These are phyloP conservation scores for Drosophila pseudoobscura DNA, from an alignment of 1,140 invertebrate species.

Conservation along the genomic window DNA sequence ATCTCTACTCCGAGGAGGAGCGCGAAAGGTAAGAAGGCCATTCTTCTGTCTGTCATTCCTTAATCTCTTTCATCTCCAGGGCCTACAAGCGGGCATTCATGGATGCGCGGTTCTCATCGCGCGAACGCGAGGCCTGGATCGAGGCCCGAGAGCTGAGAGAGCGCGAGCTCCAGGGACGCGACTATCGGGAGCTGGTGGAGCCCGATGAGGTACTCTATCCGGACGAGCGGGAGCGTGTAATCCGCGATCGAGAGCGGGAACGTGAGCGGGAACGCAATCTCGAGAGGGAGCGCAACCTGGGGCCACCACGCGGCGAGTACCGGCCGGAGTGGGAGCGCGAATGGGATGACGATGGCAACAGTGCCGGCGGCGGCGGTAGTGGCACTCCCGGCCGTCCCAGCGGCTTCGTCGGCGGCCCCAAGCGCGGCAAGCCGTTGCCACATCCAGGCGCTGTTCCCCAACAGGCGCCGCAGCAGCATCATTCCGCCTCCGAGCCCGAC, in stretches of 20 bases:
- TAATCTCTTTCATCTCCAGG: constrained; percentile 21
- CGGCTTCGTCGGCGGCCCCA: constrained; percentile 74
- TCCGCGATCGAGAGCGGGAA: constrained; percentile 41
- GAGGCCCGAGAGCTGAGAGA: constrained; percentile 62
- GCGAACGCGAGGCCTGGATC: constrained; percentile 73
- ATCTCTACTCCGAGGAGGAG: constrained; percentile 76
- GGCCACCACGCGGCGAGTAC: constrained; percentile 59
- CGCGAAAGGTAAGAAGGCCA: constrained; percentile 57
- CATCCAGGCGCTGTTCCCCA: constrained; percentile 25
- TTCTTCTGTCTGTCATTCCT: background rate
- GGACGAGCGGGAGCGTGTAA: constrained; percentile 60
- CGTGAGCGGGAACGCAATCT: constrained; percentile 63
- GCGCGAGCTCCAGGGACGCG: constrained; percentile 57
- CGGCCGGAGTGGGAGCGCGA: constrained; percentile 75
- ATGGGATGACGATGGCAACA: constrained; percentile 63
- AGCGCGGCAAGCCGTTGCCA: constrained; percentile 47
- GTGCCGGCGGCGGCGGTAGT: constrained; percentile 19
- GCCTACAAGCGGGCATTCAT: constrained; percentile 71
- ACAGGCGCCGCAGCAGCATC: constrained; percentile 52
- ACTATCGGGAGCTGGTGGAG: constrained; percentile 74
- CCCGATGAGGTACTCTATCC: constrained; percentile 64
- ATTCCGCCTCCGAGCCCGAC: constrained; percentile 73
- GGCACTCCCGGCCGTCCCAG: constrained; percentile 45
- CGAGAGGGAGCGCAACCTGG: constrained; percentile 56
- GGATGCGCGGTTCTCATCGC: constrained; percentile 62